Percentiles rank a stretch among this genome's conserved stretches.
These are phyloP conservation scores for Zoanthus sansibaricus DNA, from an alignment of 92 coral and sea anemone species.

Conservation along the genomic window DNA sequence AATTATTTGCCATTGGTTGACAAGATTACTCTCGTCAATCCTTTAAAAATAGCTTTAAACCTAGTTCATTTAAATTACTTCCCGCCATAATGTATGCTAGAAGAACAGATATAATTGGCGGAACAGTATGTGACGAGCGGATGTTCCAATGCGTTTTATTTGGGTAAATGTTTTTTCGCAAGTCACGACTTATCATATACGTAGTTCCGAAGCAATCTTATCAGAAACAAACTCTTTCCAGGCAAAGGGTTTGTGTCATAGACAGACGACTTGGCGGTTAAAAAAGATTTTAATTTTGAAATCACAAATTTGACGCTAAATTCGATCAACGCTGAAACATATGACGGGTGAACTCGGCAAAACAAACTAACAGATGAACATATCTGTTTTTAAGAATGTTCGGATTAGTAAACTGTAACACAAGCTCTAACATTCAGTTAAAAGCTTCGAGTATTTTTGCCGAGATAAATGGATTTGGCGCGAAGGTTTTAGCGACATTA, in stretches of 20 bases:
- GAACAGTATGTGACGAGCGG: conserved; percentile 53
- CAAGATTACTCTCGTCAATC: not conserved
- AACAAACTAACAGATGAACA: conserved; percentile 11
- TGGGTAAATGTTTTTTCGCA: not conserved
- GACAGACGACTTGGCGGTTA: no score
- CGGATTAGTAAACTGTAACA: conserved; percentile 87
- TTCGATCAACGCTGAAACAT: conserved; percentile 10
- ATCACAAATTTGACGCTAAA: not conserved
- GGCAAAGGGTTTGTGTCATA: no score
- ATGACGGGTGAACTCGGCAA: not conserved
- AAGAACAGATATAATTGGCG: conserved; percentile 66
- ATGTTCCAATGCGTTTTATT: conserved; percentile 56
- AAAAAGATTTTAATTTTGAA: not conserved
- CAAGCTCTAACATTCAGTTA: conserved; percentile 69
- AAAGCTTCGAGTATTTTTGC: conserved; percentile 97
- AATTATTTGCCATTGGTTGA: conserved; percentile 13
- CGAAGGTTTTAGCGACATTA: conserved; percentile 85
- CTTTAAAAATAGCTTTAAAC: not conserved
- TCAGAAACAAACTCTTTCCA: not conserved
- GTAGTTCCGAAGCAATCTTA: not conserved
- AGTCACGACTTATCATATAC: conserved; percentile 32
- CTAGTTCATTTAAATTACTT: conserved; percentile 60
- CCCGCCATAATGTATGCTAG: conserved; percentile 57
- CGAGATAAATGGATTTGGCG: conserved; percentile 94
- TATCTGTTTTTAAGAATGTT: conserved; percentile 68